phyloP scores from a whole-genome alignment of 2,113 vertebrate genomes.

The Corydoras sp. region DNA sequence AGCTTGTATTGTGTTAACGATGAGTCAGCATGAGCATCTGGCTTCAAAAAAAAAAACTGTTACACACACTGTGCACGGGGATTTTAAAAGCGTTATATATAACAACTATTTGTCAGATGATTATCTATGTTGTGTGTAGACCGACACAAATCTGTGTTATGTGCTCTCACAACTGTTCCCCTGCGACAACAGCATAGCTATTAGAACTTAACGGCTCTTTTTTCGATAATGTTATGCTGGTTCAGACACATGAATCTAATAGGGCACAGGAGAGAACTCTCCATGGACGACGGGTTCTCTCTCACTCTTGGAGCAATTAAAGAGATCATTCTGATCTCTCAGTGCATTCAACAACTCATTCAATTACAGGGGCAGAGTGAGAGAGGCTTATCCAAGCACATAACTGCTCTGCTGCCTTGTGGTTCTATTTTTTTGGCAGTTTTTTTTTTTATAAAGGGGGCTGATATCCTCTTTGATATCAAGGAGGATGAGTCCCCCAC shows the following conservation, averaged over 20 bases:
- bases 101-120: too few species aligned
- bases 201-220: constrained; percentile 8
- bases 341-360: constrained; percentile 27
- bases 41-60: too few species aligned
- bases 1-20: too few species aligned
- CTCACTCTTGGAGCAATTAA: constrained; percentile 20
- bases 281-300: constrained; percentile 15
- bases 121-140: too few species aligned
- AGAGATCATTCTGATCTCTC: constrained; percentile 25
- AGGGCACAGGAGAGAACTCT: not conserved
- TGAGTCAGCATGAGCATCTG: too few species aligned
- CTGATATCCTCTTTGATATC: too few species aligned
- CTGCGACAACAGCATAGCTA: not conserved
- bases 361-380: constrained; percentile 37
- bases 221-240: constrained; percentile 5
- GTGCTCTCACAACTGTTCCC: too few species aligned
- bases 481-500: too few species aligned
- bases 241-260: not conserved
- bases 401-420: constrained; percentile 5
- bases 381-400: constrained; percentile 31
- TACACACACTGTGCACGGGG: too few species aligned
- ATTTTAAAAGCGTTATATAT: too few species aligned
- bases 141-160: too few species aligned
- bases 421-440: not conserved
- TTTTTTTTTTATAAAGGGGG: not conserved